Evolutionary conservation across 2,888 invertebrate genomes (phyloP).

Genomic region (Hofmannophila pseudospretella): DNA sequence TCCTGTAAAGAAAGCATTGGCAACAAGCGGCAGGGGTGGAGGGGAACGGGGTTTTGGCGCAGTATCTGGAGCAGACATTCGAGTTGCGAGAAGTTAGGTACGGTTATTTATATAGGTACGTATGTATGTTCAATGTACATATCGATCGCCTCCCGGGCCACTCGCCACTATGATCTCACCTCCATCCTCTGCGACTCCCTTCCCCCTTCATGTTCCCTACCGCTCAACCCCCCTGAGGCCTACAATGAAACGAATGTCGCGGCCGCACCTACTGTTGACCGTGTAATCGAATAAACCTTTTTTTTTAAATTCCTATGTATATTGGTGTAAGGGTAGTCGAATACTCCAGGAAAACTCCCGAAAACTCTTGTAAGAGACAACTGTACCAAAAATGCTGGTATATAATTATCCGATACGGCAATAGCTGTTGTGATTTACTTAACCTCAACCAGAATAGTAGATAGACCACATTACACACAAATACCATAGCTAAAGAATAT

Average conservation of each 20-base stretch:
- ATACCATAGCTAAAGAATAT: too few species aligned
- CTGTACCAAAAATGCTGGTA: too few species aligned
- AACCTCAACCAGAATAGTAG: too few species aligned
- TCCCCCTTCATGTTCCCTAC: conserved; percentile 32
- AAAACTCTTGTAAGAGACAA: too few species aligned
- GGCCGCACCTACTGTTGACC: neutral
- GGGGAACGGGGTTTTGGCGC: conserved; percentile 68
- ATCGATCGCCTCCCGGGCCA: conserved; percentile 76
- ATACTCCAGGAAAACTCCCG: too few species aligned
- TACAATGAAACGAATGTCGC: conserved; percentile 40
- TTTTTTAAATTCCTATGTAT: too few species aligned
- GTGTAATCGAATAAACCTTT: neutral
- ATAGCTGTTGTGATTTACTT: too few species aligned
- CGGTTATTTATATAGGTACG: conserved; percentile 72
- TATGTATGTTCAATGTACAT: conserved; percentile 77
- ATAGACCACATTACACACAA: too few species aligned
- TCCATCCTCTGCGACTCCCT: conserved; percentile 69
- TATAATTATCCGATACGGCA: too few species aligned
- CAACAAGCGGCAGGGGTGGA: conserved; percentile 28
- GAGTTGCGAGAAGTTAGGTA: conserved; percentile 75
- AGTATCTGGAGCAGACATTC: conserved; percentile 75
- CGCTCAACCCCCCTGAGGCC: conserved; percentile 59
- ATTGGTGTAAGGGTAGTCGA: too few species aligned
- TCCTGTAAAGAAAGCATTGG: conserved; percentile 4
- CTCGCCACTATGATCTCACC: conserved; percentile 78